Base-by-base conservation (phyloP, 2,888 invertebrate species). In the Allacma fusca region DNA sequence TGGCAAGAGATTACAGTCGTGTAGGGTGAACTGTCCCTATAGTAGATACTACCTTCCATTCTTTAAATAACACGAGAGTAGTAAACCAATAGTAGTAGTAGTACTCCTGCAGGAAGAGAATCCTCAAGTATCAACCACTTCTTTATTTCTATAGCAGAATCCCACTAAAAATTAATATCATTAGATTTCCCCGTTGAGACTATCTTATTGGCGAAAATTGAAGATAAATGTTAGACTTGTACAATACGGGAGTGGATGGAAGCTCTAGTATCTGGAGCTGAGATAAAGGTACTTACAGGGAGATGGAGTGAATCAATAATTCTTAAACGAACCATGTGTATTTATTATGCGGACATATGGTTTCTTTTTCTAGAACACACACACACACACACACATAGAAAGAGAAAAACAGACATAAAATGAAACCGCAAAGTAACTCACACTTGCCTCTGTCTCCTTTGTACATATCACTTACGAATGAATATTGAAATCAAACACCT, bases 291-390 rank as follows among this genome's bases (percentile, higher is more conserved):
- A 62, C 62, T 62, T 62, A 24, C 24, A 26, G 62, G 62, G 68
- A 34, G 34, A 70, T 43, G 70, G 23, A 7, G 24, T 59, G 40
- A 43, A 75, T 75, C 75, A 75, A 75, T 75, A 75, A 75, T 75
- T 75, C 75, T 65, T 65, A 75, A 75, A 75, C 75, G 75, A 75
- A 75, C 65, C 75, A 44, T 75, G 75, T 75, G 65, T 44, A 44
- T 43, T 75, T 75, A 65, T 64, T 67, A 40, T 34, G 67, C 67
- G 40, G 75, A 75, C 65, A 75, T 75, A 44, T 44, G 67, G 67
- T 75, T 75, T 75, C 67, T 75, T 75, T 71, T 75, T 67, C 75
- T 67, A 62, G 40, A 75, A 40, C 73, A 62, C 73, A 73, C 28
- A 71, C 19, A 43, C 28, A 43, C 7, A 65, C 19, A 21, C 26